Evolutionary conservation across 64 coral and sea anemone genomes (phyloP), one percentile per base, ranked within the genome.

Genomic region (Orbicella faveolata): DNA sequence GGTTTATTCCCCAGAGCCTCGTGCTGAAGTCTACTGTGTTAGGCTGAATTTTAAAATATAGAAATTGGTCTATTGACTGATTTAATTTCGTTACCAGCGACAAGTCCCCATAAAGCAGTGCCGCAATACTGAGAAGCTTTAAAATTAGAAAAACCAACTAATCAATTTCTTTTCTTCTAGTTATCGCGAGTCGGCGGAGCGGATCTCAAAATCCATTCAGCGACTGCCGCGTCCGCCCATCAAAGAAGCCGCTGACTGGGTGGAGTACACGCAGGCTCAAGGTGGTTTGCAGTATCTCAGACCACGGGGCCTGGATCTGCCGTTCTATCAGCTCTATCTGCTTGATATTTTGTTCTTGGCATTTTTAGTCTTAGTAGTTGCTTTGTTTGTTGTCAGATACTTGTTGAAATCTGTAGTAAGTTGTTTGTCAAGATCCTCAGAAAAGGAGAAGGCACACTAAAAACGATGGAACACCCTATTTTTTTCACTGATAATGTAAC

Each of bases 201-300:
- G 79, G 20, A 72, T 92, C 18, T 92, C 90, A 8, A 87, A 73
- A 53, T 75, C 52, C 2, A 21, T 92, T 9, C 78, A 73, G 21
- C 59, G 26, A 36, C 83, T 83, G 44, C 83, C 90, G 41, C 81
- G 83, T 36, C 20, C 90, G 20, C 90, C 90, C 2, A 59, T 86
- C 8, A 57, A 87, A 39, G 90, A 92, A 69, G 90, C 90, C 65
- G 90, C 90, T 75, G 90, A 92, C 20, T 63, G 83, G 44, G 41
- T 92, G 36, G 90, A 92, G 30, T 92, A 92, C 59, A 64, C 76
- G 9, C 83, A 70, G 19, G 90, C 90, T 69, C 59, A 77, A 25
- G 73, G 83, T 68, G 63, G 76, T 61, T 66, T 92, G 0, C 72
- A 67, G n/a, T 76, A 78, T 25, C 83, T 92, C 9, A 92, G 57